phyloP scores from a whole-genome alignment of 2,888 invertebrate species.

The Apamea crenata region DNA sequence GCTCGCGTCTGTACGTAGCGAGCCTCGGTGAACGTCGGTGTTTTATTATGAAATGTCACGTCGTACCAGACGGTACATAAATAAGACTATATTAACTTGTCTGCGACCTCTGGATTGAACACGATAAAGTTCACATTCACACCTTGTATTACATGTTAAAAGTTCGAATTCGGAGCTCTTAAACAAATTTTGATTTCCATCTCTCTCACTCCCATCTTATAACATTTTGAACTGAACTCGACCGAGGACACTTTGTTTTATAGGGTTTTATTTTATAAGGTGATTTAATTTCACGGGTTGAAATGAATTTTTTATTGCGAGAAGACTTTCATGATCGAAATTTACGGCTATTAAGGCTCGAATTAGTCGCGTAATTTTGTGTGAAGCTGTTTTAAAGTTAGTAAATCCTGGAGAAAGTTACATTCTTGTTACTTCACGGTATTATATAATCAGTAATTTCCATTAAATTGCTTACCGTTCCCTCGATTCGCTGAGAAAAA shows the following conservation, averaged over 20 bases:
- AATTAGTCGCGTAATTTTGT: conserved; percentile 55
- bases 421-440: conserved; percentile 34
- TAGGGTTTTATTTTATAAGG: conserved; percentile 42
- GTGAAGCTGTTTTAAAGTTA: conserved; percentile 37
- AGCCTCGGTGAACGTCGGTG: conserved; percentile 75
- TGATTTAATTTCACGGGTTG: conserved; percentile 52
- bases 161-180: conserved; percentile 41
- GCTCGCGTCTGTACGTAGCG: conserved; percentile 54
- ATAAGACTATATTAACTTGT: conserved; percentile 89
- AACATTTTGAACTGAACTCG: conserved; percentile 27
- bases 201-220: conserved; percentile 18
- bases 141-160: conserved; percentile 74
- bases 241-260: conserved; percentile 45
- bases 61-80: conserved; percentile 88
- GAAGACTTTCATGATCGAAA: conserved; percentile 51
- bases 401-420: conserved; percentile 46
- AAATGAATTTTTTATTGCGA: conserved; percentile 55
- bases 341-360: conserved; percentile 40
- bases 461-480: conserved; percentile 31
- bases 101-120: conserved; percentile 84
- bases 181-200: conserved; percentile 40
- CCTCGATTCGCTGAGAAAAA: conserved; percentile 23
- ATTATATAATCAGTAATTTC: conserved; percentile 38
- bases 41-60: conserved; percentile 89
- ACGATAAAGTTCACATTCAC: conserved; percentile 80